Conservation (phyloP, 2,113 vertebrate genomes). For the Poeciliopsis prolifica region DNA sequence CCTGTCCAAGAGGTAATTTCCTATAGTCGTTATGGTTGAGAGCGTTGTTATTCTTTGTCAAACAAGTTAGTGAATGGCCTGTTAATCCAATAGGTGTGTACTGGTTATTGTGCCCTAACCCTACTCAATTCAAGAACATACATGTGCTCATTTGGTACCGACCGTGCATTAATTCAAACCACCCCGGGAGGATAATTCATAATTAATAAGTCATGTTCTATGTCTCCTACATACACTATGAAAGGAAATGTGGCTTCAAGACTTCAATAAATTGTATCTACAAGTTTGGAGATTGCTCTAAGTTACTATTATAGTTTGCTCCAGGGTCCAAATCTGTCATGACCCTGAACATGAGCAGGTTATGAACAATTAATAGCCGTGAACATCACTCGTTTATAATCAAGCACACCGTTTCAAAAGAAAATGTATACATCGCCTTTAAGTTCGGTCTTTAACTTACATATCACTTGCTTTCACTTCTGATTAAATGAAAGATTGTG, state of each 20-base stretch:
- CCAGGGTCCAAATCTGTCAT: background rate
- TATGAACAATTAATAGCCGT: background rate
- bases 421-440: background rate
- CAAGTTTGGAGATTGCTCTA: background rate
- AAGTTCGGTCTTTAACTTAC: too few relatives aligned
- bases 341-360: background rate
- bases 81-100: conserved; percentile 18
- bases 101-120: background rate
- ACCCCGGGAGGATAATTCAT: background rate
- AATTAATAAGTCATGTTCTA: background rate
- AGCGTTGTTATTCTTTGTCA: conserved; percentile 45
- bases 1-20: conserved; percentile 68
- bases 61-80: conserved; percentile 42
- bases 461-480: background rate
- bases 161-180: background rate
- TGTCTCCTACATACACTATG: background rate
- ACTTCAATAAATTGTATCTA: background rate
- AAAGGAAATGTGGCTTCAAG: background rate
- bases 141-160: background rate
- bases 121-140: background rate
- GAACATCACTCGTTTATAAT: background rate
- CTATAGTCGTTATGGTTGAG: conserved; percentile 56
- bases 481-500: background rate
- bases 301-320: background rate
- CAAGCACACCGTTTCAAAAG: background rate